Conservation (phyloP, 1,140 invertebrate genomes). For the Sarcophaga peregrina region DNA sequence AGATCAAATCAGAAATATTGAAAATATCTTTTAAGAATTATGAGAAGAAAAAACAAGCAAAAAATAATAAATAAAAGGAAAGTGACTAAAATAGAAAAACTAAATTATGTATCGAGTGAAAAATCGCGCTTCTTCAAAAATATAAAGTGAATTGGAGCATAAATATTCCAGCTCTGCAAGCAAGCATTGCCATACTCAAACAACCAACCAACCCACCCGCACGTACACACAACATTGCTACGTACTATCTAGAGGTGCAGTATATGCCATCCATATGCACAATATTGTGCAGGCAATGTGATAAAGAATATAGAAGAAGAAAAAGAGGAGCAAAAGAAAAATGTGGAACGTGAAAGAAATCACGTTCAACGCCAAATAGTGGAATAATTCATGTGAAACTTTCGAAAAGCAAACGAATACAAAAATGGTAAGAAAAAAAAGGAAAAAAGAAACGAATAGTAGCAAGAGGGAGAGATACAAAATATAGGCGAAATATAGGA, state of each 20-base stretch:
- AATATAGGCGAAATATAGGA: background rate
- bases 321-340: too few relatives aligned
- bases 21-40: too few relatives aligned
- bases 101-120: constrained; percentile 12
- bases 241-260: background rate
- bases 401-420: background rate
- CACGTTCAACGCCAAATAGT: background rate
- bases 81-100: background rate
- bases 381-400: background rate
- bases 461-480: background rate
- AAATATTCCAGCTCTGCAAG: background rate
- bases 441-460: background rate
- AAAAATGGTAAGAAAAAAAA: background rate
- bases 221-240: background rate
- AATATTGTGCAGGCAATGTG: too few relatives aligned
- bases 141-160: constrained; percentile 7
- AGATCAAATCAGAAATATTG: too few relatives aligned
- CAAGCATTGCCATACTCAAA: too few relatives aligned
- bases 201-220: too few relatives aligned
- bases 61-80: too few relatives aligned
- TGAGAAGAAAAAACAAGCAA: too few relatives aligned
- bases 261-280: too few relatives aligned
- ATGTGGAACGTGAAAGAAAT: background rate
- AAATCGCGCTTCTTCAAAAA: background rate
- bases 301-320: too few relatives aligned